Evolutionary conservation across 2,113 vertebrate species (phyloP).

Genomic region (Notarius lentiginosus): DNA sequence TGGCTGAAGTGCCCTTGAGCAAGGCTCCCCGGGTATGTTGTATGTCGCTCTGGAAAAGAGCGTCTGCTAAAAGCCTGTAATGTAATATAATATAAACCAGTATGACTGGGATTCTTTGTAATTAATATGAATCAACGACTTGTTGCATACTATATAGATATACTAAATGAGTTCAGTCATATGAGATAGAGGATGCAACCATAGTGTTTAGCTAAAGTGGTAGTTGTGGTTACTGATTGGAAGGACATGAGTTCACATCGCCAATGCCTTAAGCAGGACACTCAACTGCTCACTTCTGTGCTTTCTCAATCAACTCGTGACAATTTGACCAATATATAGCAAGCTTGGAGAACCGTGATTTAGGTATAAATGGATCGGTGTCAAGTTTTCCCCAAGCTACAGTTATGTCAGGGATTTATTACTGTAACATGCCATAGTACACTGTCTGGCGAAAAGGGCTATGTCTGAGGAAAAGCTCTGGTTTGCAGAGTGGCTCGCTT

Average conservation of each 20-base stretch:
- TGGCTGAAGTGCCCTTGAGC: too few relatives aligned
- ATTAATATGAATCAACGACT: not conserved
- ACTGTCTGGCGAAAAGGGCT: not conserved
- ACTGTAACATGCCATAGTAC: not conserved
- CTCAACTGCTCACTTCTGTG: not conserved
- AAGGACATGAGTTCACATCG: not conserved
- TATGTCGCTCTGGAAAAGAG: too few relatives aligned
- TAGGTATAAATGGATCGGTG: not conserved
- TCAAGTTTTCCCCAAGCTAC: not conserved
- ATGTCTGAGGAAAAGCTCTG: conserved; percentile 1
- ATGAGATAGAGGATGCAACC: not conserved
- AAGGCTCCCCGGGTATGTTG: too few relatives aligned
- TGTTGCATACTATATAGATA: not conserved
- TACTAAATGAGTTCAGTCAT: not conserved
- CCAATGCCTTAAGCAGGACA: not conserved
- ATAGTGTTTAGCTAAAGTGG: not conserved
- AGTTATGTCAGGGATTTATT: not conserved
- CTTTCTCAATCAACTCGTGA: not conserved
- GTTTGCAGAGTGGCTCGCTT: conserved; percentile 46
- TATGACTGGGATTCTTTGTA: not conserved
- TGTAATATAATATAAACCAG: not conserved
- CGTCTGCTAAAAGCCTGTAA: too few relatives aligned
- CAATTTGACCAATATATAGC: not conserved
- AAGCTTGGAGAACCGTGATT: too few relatives aligned
- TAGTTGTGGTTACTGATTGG: not conserved